Evolutionary conservation across 2,113 vertebrate species (phyloP).

Genomic region (Stictonetta naevosa): DNA sequence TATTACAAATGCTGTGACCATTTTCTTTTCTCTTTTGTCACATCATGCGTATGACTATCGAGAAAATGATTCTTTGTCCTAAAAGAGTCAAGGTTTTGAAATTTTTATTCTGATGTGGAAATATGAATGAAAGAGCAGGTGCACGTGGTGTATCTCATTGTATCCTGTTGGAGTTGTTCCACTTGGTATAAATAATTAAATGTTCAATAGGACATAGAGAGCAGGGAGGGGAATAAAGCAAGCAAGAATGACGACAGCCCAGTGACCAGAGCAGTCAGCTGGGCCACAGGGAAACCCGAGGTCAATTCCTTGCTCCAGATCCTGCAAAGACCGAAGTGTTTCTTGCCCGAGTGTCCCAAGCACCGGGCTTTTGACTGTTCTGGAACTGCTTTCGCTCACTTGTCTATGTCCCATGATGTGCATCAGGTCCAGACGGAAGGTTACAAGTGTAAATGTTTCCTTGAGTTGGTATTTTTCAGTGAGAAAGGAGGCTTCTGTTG

Average conservation of each 20-base stretch:
- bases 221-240: not conserved
- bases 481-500: not conserved
- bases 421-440: not conserved
- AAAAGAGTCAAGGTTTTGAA: constrained; percentile 8
- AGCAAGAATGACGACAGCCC: not conserved
- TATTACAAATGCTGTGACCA: not conserved
- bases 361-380: not conserved
- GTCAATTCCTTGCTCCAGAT: not conserved
- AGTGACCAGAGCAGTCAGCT: not conserved
- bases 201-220: not conserved
- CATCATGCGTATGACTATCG: not conserved
- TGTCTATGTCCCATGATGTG: not conserved
- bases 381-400: not conserved
- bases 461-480: not conserved
- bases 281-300: not conserved
- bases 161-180: constrained; percentile 21
- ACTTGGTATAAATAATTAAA: constrained; percentile 48
- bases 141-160: not conserved
- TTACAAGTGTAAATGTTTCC: not conserved
- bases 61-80: constrained; percentile 13
- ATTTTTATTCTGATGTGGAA: constrained; percentile 55
- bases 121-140: constrained; percentile 28
- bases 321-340: rapidly evolving
- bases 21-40: not conserved
- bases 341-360: not conserved